phyloP scores from a whole-genome alignment of 1,140 invertebrate species.

The Bombus affinis region DNA sequence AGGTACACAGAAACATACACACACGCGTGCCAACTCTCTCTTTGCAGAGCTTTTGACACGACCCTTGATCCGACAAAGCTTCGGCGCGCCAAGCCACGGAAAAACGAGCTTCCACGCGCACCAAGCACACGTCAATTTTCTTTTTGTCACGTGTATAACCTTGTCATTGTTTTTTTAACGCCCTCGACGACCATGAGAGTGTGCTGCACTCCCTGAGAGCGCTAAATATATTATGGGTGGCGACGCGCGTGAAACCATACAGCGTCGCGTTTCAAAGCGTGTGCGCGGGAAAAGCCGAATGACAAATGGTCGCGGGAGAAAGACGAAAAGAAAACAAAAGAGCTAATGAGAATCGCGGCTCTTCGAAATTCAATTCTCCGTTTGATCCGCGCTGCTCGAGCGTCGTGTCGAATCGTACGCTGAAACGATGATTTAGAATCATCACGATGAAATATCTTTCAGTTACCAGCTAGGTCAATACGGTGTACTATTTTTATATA shows the following conservation, averaged over 20 bases:
- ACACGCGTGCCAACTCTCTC: background rate
- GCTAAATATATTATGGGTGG: slow-evolving; percentile 16
- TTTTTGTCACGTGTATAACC: slow-evolving; percentile 32
- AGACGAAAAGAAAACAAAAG: background rate
- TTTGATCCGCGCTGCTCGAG: background rate
- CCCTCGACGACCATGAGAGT: slow-evolving; percentile 16
- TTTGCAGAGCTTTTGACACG: slow-evolving; percentile 29
- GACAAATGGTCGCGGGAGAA: background rate
- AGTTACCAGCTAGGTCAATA: too few relatives aligned
- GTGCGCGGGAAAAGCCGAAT: background rate
- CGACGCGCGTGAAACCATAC: slow-evolving; percentile 8
- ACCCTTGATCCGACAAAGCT: slow-evolving; percentile 43
- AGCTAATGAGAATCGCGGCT: background rate
- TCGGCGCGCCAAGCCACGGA: slow-evolving; percentile 17
- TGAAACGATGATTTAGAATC: too few relatives aligned
- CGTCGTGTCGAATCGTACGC: too few relatives aligned
- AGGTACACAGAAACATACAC: background rate
- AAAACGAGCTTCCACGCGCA: slow-evolving; percentile 3
- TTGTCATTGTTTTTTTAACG: slow-evolving; percentile 30
- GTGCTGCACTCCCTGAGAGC: background rate
- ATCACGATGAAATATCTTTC: too few relatives aligned
- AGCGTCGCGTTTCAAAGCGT: background rate
- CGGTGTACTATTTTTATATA: too few relatives aligned
- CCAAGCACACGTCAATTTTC: slow-evolving; percentile 31
- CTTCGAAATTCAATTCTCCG: background rate